phyloP scores from a whole-genome alignment of 2,797 vertebrate genomes.

The Lagorchestes hirsutus region DNA sequence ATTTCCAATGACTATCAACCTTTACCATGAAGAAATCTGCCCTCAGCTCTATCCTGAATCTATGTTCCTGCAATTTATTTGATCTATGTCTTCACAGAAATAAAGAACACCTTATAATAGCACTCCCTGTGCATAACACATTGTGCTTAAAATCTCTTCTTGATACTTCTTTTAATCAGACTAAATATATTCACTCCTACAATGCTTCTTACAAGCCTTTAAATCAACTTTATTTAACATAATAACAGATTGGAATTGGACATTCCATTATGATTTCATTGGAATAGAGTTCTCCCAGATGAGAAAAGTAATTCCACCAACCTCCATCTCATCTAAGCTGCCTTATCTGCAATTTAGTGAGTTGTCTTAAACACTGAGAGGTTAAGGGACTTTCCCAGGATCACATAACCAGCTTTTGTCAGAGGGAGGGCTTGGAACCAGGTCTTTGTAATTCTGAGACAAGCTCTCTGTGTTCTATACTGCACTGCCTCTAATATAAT shows the following conservation, averaged over 20 bases:
- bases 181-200: background rate
- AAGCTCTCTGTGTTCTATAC: background rate
- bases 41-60: conserved; percentile 18
- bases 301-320: background rate
- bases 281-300: background rate
- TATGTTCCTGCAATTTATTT: conserved; percentile 38
- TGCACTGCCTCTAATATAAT: background rate
- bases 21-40: background rate
- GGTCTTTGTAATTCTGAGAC: background rate
- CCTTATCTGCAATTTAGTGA: background rate
- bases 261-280: background rate
- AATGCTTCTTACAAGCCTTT: background rate
- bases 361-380: background rate
- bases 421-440: background rate
- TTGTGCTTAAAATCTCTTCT: conserved; percentile 20
- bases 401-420: background rate
- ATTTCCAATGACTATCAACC: background rate
- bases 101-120: conserved; percentile 3
- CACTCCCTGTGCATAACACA: conserved; percentile 30
- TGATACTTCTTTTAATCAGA: conserved; percentile 14
- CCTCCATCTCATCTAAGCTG: background rate
- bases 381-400: background rate
- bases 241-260: background rate
- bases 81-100: conserved; percentile 34
- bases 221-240: background rate